Conservation (phyloP, 1,140 invertebrate species). For the Trichomalopsis sarcophagae region DNA sequence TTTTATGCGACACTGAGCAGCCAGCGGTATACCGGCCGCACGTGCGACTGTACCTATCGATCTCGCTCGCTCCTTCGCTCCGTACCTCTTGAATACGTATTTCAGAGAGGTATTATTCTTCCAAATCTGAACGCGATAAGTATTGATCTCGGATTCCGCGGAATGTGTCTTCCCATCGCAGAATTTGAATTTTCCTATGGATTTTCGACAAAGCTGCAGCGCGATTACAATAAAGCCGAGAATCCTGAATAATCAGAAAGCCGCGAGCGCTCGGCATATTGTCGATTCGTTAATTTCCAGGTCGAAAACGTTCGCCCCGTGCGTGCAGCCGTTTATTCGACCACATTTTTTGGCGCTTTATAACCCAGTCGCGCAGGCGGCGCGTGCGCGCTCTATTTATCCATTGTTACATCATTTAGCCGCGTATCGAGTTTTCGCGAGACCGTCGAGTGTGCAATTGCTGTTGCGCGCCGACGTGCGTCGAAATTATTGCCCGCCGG, state of each 20-base stretch:
- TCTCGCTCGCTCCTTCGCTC: neutral
- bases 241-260: too few relatives aligned
- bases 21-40: neutral
- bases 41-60: neutral
- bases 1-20: slow-evolving; percentile 28
- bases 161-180: neutral
- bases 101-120: neutral
- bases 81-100: slow-evolving; percentile 5
- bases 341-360: neutral
- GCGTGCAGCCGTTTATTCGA: neutral
- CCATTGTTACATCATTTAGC: slow-evolving; percentile 26
- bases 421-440: neutral
- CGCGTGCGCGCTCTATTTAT: neutral
- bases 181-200: too few relatives aligned
- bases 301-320: too few relatives aligned
- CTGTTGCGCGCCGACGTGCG: neutral
- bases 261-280: too few relatives aligned
- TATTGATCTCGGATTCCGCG: neutral
- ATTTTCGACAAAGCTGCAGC: too few relatives aligned
- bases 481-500: slow-evolving; percentile 17
- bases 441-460: neutral
- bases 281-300: too few relatives aligned
- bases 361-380: too few relatives aligned
- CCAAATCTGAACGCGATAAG: neutral
- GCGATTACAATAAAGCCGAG: too few relatives aligned